Conservation (phyloP, 2,888 invertebrate species). For the Lasioglossum zephyrum region DNA sequence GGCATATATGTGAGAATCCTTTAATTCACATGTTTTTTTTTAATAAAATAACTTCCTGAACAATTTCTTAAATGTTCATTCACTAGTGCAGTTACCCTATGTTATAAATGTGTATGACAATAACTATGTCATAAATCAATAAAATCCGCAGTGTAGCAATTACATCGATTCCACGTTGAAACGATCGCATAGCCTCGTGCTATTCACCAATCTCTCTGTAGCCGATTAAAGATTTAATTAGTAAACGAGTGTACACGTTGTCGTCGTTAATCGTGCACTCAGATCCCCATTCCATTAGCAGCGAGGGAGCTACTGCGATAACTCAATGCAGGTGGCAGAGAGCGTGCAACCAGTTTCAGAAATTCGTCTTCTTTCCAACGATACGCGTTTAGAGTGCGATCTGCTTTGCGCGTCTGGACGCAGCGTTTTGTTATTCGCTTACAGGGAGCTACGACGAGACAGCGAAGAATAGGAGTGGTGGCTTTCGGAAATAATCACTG, state of each 20-base stretch:
- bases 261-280: constrained; percentile 3
- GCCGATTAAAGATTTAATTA: constrained; percentile 31
- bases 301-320: neutral
- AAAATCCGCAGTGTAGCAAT: neutral
- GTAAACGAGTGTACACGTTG: constrained; percentile 25
- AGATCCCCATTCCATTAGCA: constrained; percentile 30
- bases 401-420: no score
- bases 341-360: constrained; percentile 28
- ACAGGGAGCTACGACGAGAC: no score
- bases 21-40: no score
- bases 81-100: no score
- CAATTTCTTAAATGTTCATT: no score
- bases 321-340: constrained; percentile 22
- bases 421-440: no score
- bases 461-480: no score
- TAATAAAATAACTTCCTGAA: no score
- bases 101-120: no score
- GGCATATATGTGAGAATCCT: no score
- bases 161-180: neutral
- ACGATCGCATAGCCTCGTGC: neutral
- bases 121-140: no score
- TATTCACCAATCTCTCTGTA: neutral
- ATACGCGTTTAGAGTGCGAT: constrained; percentile 34
- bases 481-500: no score
- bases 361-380: constrained; percentile 53